Percentiles rank a stretch among this genome's conserved stretches.
Conservation (phyloP, 2,797 vertebrate species). For the Chelmon rostratus region DNA sequence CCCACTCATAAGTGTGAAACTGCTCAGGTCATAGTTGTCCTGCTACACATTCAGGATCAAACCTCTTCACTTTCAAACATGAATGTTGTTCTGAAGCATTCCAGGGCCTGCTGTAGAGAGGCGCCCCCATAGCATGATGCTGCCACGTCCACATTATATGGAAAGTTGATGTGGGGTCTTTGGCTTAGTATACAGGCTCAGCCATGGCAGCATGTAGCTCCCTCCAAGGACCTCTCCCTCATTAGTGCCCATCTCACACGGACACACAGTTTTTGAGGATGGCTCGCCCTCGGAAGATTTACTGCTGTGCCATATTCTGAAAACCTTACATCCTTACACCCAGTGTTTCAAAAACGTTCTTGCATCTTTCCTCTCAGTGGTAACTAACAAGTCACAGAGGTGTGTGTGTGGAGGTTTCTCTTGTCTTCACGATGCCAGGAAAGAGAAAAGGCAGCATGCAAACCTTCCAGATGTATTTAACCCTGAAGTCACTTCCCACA, state of each 20-base stretch:
- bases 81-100: not conserved
- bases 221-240: not conserved
- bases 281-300: not conserved
- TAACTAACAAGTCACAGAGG: not conserved
- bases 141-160: not conserved
- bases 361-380: not conserved
- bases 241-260: not conserved
- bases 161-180: not conserved
- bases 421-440: not conserved
- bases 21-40: not conserved
- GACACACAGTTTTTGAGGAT: not conserved
- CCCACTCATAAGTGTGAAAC: not conserved
- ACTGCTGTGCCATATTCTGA: not conserved
- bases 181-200: not conserved
- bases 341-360: not conserved
- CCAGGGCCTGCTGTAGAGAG: not conserved
- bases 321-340: too few relatives aligned
- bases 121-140: not conserved
- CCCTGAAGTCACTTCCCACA: not conserved
- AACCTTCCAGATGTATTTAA: not conserved
- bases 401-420: not conserved
- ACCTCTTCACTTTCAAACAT: not conserved
- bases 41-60: not conserved
- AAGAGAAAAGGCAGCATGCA: not conserved
- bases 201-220: not conserved